Conservation (phyloP, 92 coral and sea anemone species). For the Micromussa lordhowensis region DNA sequence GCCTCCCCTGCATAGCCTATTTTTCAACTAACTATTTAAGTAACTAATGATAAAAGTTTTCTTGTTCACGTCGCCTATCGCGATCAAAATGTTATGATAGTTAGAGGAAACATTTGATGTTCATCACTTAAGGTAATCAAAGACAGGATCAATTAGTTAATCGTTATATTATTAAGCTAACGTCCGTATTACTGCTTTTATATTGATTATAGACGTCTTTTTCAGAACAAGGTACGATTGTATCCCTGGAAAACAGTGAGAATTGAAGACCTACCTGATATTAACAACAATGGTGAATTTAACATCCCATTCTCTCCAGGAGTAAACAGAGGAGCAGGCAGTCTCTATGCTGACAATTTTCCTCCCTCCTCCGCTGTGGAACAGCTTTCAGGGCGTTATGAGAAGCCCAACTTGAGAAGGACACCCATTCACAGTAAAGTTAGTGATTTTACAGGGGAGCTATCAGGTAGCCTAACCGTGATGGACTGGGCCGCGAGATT, state of each 20-base stretch:
- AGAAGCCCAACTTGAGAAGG: slow-evolving; percentile 23
- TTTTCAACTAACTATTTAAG: no score
- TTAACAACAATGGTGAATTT: slow-evolving; percentile 40
- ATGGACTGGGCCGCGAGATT: no score
- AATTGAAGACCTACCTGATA: slow-evolving; percentile 27
- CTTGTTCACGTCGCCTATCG: neutral
- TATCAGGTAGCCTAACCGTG: neutral
- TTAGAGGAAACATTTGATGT: neutral
- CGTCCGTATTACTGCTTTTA: neutral
- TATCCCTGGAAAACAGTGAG: slow-evolving; percentile 39
- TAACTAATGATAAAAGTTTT: neutral
- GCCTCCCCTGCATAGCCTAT: no score
- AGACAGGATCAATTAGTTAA: neutral
- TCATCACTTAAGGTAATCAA: neutral
- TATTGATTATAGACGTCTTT: neutral
- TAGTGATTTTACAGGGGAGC: neutral
- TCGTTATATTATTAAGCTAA: neutral
- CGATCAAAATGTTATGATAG: neutral
- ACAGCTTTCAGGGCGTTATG: neutral
- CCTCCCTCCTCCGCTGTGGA: neutral
- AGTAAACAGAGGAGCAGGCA: neutral
- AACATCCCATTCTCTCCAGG: slow-evolving; percentile 12
- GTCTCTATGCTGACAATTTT: neutral
- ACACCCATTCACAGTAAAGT: neutral
- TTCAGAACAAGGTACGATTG: slow-evolving; percentile 23